Percentiles rank a stretch among this genome's conserved stretches.
phyloP scores from a whole-genome alignment of 2,113 vertebrate genomes.

The Otocyon megalotis region DNA sequence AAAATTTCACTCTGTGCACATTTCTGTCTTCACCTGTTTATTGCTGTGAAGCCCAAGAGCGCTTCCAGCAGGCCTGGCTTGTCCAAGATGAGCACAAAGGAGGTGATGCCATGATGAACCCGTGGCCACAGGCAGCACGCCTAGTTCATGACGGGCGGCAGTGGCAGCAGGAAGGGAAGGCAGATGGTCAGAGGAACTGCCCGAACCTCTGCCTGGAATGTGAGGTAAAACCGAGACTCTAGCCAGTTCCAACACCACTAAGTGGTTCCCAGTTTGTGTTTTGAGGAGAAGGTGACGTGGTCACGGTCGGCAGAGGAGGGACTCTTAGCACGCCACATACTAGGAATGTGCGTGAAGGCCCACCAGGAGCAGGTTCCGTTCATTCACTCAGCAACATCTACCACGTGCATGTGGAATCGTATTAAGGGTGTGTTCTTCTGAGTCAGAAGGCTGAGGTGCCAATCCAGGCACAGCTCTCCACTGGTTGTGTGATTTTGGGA shows the following conservation, averaged over 20 bases:
- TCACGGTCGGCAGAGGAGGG: not conserved
- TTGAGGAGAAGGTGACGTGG: not conserved
- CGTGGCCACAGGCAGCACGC: constrained; percentile 31
- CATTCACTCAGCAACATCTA: not conserved
- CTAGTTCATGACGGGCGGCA: constrained; percentile 54
- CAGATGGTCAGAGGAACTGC: not conserved
- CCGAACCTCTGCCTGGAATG: constrained; percentile 4
- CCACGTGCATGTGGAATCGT: not conserved
- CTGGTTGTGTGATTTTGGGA: not conserved
- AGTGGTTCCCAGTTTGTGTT: not conserved
- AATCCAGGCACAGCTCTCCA: not conserved
- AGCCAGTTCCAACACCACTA: not conserved
- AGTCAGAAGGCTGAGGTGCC: not conserved
- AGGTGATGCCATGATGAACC: not conserved
- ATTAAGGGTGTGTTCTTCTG: not conserved
- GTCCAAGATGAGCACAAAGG: constrained; percentile 47
- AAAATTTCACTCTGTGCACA: constrained; percentile 38
- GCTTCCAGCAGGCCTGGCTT: constrained; percentile 52
- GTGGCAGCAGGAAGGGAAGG: not conserved
- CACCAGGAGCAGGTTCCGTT: not conserved
- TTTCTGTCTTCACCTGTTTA: constrained; percentile 49
- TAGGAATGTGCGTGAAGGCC: not conserved
- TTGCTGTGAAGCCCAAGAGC: constrained; percentile 42
- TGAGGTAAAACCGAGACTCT: not conserved
- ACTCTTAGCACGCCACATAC: not conserved